Evolutionary conservation across 2,797 vertebrate genomes (phyloP).

Genomic region (Danio aesculapii): DNA sequence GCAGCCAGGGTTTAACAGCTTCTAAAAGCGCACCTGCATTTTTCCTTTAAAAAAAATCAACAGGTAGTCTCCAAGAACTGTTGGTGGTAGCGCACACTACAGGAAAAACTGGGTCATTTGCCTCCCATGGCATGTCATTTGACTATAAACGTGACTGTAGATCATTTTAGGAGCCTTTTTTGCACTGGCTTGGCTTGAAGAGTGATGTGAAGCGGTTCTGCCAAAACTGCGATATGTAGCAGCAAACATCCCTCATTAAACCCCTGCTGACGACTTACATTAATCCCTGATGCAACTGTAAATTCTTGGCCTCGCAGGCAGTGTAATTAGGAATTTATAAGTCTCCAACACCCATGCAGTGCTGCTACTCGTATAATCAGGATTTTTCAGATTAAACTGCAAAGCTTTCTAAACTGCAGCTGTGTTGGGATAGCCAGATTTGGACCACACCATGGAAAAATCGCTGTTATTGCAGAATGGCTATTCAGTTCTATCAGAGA

Average conservation of each 20-base stretch:
- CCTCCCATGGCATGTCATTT: neutral
- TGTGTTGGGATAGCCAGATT: neutral
- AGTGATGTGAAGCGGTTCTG: neutral
- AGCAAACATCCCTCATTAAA: constrained; percentile 23
- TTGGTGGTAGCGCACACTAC: neutral
- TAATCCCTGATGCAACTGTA: constrained; percentile 13
- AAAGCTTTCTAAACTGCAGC: neutral
- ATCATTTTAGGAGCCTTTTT: neutral
- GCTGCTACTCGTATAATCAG: neutral
- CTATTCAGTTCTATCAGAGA: constrained; percentile 3
- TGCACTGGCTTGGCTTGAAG: neutral
- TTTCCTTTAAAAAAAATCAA: neutral
- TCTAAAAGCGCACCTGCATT: neutral
- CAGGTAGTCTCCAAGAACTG: neutral
- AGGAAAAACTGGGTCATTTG: neutral
- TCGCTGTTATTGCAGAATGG: neutral
- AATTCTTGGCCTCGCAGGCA: constrained; percentile 4
- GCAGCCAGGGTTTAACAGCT: neutral
- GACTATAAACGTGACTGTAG: neutral
- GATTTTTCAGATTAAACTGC: constrained; percentile 18
- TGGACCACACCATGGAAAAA: constrained; percentile 21
- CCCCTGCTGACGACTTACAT: constrained; percentile 8
- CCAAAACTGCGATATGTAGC: neutral
- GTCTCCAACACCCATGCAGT: neutral
- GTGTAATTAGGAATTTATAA: neutral